Base-by-base conservation (phyloP, 1,140 invertebrate genomes). In the Euura lappo region DNA sequence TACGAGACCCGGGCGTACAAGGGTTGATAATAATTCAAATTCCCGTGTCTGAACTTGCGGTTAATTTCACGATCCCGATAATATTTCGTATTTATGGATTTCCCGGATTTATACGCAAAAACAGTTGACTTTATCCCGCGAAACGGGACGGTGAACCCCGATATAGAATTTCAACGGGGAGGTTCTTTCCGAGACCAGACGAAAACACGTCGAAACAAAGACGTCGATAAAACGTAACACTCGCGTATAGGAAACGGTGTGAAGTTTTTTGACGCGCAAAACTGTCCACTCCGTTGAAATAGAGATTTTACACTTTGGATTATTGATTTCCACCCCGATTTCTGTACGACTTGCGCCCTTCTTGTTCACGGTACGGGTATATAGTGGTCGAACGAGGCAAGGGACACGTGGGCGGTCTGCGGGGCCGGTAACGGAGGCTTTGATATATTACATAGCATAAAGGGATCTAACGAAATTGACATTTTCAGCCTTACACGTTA, bases 401-500 rank as follows among this genome's bases (percentile, higher is more conserved):
- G 51, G 13, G 28, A 28, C 28, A 28, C 28, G 28, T 28, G 51
- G 51, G 51, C 13, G 51, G 51, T 60, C 13, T 3, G 51, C 8
- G 8, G 28, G 28, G 28, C 28, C 28, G 28, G 28, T 28, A 28
- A 28, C 28, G 51, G 51, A 60, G 51, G 51, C 51, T 60, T 60
- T 60, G 51, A 60, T 60, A 60, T 60, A 60, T 60, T 60, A n/a
- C 51, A n/a, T n/a, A 60, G 51, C 51, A 60, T 60, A 60, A 6
- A 60, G 51, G 51, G 51, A 60, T 60, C 51, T 28, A 60, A 60
- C 51, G 51, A 60, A 60, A 60, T n/a, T 60, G 51, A 60, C 51
- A 60, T 60, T 60, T n/a, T 60, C 51, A 60, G 51, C 51, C 51
- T 60, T 60, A n/a, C 0, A 28, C 5, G 51, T 60, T 60, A 60